A percentile compares a stretch with the other conserved stretches of the same genome.
These are phyloP conservation scores for Phrixothrix hirtus DNA, from an alignment of 2,888 invertebrate genomes.

Conservation along the genomic window DNA sequence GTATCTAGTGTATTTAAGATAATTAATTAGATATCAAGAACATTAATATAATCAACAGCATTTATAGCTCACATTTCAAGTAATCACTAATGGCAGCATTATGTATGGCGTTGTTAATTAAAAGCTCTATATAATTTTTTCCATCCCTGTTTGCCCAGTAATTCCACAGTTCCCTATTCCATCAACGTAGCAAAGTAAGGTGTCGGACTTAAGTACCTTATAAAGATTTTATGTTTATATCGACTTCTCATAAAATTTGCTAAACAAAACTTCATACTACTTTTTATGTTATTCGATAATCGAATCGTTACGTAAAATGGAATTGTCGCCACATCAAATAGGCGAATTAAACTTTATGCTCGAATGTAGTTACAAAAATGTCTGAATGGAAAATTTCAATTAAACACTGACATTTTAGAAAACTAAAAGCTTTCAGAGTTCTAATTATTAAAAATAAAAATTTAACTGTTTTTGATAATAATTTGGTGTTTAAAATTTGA, in stretches of 20 bases:
- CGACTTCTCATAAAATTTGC: slow-evolving; percentile 34
- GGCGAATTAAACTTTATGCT: neutral
- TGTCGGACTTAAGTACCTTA: slow-evolving; percentile 34
- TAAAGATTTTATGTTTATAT: slow-evolving; percentile 40
- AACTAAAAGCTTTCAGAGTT: too few species aligned
- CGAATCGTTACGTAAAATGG: slow-evolving; percentile 13
- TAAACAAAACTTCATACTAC: slow-evolving; percentile 34
- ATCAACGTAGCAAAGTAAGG: slow-evolving; percentile 27
- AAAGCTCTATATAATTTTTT: neutral
- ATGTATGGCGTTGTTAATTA: neutral
- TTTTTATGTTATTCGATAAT: slow-evolving; percentile 12
- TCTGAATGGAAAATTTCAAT: neutral
- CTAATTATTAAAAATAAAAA: too few species aligned
- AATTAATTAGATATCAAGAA: too few species aligned
- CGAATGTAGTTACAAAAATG: neutral
- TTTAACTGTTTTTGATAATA: too few species aligned
- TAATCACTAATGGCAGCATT: too few species aligned
- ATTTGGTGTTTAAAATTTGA: too few species aligned
- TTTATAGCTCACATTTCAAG: too few species aligned
- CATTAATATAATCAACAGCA: too few species aligned
- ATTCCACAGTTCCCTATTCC: slow-evolving; percentile 15
- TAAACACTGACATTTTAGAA: too few species aligned
- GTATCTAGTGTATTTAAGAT: too few species aligned
- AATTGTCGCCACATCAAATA: neutral
- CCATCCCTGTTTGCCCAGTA: slow-evolving; percentile 7